Evolutionary conservation across 2,797 vertebrate species (phyloP).

Genomic region (Lagodon rhomboides): DNA sequence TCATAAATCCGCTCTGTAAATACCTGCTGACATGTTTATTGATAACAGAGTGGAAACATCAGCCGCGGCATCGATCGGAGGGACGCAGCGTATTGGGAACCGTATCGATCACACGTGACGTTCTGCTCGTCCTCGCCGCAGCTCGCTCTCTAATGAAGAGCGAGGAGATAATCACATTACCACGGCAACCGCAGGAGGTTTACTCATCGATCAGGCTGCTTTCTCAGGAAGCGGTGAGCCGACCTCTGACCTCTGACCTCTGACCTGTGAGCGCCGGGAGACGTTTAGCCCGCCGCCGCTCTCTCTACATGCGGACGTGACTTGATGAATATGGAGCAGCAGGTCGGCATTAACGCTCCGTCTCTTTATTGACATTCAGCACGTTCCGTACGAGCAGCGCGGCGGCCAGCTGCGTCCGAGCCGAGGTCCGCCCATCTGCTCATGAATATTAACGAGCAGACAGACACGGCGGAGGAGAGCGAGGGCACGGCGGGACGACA

Average conservation of each 20-base stretch:
- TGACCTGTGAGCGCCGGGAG: not conserved
- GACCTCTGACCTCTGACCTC: constrained; percentile 53
- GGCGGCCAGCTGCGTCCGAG: constrained; percentile 24
- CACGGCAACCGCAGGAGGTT: constrained; percentile 12
- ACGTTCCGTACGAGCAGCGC: constrained; percentile 2
- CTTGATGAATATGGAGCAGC: constrained; percentile 59
- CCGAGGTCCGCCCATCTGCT: constrained; percentile 40
- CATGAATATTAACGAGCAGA: constrained; percentile 71
- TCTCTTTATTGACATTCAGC: constrained; percentile 55
- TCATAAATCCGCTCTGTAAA: not conserved
- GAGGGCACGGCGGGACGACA: constrained; percentile 35
- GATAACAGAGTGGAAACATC: constrained; percentile 28
- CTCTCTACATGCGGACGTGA: not conserved
- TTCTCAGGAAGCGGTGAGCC: not conserved
- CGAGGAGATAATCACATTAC: not conserved
- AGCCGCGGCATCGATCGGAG: not conserved
- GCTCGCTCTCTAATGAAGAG: not conserved
- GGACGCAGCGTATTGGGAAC: not conserved
- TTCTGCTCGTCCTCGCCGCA: not conserved
- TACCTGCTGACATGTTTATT: constrained; percentile 30
- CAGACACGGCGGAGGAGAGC: constrained; percentile 17
- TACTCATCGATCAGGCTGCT: not conserved
- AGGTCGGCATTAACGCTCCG: not conserved
- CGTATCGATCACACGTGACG: constrained; percentile 2
- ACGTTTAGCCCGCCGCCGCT: not conserved